Evolutionary conservation across 2,113 vertebrate species (phyloP).

Genomic region (Nesogale talazaci): DNA sequence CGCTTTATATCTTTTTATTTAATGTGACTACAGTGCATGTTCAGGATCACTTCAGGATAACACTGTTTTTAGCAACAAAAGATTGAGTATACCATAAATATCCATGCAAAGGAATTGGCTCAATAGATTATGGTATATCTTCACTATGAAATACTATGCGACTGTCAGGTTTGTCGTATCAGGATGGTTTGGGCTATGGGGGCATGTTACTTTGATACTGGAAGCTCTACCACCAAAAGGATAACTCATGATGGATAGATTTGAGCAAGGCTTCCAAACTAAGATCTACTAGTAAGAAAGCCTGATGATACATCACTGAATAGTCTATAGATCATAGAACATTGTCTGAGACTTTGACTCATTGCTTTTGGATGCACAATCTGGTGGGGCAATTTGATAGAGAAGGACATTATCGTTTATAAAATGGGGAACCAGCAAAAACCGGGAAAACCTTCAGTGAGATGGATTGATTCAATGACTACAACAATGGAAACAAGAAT

Average conservation of each 20-base stretch:
- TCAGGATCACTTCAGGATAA: neutral
- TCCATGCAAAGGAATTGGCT: neutral
- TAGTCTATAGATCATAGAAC: neutral
- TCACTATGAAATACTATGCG: neutral
- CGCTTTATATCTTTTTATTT: neutral
- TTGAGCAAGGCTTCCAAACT: too few relatives aligned
- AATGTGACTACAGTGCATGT: neutral
- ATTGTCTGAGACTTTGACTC: neutral
- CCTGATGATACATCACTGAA: too few relatives aligned
- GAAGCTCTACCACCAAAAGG: too few relatives aligned
- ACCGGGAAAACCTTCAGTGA: neutral
- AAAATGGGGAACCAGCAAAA: neutral
- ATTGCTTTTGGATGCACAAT: neutral
- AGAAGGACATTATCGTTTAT: neutral
- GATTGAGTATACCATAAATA: neutral
- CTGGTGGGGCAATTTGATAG: neutral
- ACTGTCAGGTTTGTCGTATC: neutral
- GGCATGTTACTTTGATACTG: too few relatives aligned
- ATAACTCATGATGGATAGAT: too few relatives aligned
- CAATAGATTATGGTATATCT: neutral
- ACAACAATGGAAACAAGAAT: neutral
- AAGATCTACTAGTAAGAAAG: too few relatives aligned
- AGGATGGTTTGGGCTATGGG: too few relatives aligned
- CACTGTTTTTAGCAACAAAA: neutral
- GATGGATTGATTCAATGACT: neutral